phyloP scores from a whole-genome alignment of 2,888 invertebrate genomes.

The Strigamia transsilvanica region DNA sequence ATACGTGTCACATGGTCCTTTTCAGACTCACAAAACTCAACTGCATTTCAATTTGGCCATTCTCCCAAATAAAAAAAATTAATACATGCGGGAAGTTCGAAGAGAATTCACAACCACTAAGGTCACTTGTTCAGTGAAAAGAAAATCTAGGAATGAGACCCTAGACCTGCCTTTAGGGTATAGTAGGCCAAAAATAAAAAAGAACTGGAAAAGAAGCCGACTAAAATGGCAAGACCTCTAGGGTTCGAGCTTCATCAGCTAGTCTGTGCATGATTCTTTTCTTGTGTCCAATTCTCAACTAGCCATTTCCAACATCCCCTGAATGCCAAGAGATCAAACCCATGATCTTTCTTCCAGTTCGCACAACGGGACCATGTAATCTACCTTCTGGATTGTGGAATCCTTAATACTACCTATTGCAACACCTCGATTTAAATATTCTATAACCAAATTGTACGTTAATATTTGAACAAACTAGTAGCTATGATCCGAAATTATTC shows the following conservation, averaged over 20 bases:
- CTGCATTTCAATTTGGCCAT: background rate
- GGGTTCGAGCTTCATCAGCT: constrained; percentile 28
- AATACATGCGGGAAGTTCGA: background rate
- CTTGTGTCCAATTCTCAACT: constrained; percentile 24
- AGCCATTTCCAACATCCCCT: constrained; percentile 22
- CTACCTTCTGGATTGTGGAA: constrained; percentile 20
- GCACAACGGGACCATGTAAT: constrained; percentile 1
- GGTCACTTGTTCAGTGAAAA: constrained; percentile 32
- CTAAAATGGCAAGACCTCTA: constrained; percentile 30
- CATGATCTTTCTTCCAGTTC: constrained; percentile 27
- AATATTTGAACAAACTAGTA: too few species aligned
- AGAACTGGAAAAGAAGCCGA: background rate
- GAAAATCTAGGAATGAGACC: constrained; percentile 26
- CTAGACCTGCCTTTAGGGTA: constrained; percentile 9
- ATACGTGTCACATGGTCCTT: background rate
- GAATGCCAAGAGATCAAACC: constrained; percentile 31
- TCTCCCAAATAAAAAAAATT: background rate
- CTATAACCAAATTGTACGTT: background rate
- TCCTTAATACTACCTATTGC: background rate
- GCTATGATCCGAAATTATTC: too few species aligned
- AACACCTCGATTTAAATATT: constrained; percentile 6
- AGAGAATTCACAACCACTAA: background rate
- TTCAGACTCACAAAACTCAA: background rate
- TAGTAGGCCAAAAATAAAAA: background rate
- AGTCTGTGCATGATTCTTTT: constrained; percentile 36